A percentile compares a stretch with the other conserved stretches of the same genome.
These are phyloP conservation scores for Anastrepha obliqua DNA, from an alignment of 1,140 invertebrate genomes.

Conservation along the genomic window DNA sequence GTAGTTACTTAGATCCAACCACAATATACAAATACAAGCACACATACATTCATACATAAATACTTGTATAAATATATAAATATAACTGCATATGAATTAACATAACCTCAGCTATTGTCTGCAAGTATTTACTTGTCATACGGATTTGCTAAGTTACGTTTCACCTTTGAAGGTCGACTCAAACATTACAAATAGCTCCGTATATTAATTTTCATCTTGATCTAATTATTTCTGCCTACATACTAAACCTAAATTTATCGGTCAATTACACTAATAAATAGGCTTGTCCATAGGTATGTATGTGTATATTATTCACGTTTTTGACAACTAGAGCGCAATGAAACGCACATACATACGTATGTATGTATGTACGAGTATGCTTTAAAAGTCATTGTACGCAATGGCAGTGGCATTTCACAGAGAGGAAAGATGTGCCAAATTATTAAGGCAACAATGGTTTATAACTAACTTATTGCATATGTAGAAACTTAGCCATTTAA, in stretches of 20 bases:
- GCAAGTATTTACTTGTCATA: too few species aligned
- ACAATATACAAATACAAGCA: neutral
- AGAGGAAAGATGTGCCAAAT: too few species aligned
- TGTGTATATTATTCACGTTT: neutral
- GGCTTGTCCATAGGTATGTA: neutral
- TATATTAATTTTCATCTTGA: neutral
- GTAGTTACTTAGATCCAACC: neutral
- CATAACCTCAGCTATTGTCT: too few species aligned
- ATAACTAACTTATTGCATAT: too few species aligned
- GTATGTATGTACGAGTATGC: neutral
- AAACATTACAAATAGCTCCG: neutral
- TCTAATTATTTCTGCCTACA: constrained; percentile 21
- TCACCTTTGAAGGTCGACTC: neutral
- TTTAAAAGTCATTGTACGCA: too few species aligned
- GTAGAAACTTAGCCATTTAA: too few species aligned
- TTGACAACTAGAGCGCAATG: neutral
- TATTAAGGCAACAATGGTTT: too few species aligned
- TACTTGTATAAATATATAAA: neutral
- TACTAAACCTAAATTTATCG: neutral
- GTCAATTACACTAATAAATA: constrained; percentile 10
- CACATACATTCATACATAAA: constrained; percentile 1
- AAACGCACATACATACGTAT: neutral
- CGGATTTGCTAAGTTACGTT: neutral
- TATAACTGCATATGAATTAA: too few species aligned
- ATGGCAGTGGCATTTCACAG: too few species aligned